phyloP scores from a whole-genome alignment of 2,888 invertebrate species.

The Meliscaeva auricollis region DNA sequence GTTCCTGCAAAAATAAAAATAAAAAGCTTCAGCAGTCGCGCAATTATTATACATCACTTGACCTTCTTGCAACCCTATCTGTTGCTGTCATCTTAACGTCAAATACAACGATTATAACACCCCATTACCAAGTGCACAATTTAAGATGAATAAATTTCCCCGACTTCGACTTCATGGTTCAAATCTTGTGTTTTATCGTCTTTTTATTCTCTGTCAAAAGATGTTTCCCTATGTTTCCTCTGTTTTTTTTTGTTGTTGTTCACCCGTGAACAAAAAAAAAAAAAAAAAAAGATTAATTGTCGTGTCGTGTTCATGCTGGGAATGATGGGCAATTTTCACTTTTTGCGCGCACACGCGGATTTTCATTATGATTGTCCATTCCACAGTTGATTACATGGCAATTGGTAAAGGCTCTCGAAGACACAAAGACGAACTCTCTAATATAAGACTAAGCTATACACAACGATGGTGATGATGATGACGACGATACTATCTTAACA shows the following conservation, averaged over 20 bases:
- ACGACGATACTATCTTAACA: conserved; percentile 53
- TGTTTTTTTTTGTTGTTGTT: conserved; percentile 12
- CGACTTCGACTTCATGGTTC: conserved; percentile 53
- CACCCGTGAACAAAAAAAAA: conserved; percentile 1
- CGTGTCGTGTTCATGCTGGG: conserved; percentile 65
- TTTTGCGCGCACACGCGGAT: conserved; percentile 59
- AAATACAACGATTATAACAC: conserved; percentile 55
- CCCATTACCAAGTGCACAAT: conserved; percentile 29
- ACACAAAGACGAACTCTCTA: conserved; percentile 1
- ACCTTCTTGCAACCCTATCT: conserved; percentile 42
- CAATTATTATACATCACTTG: conserved; percentile 30
- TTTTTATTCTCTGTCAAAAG: conserved; percentile 16
- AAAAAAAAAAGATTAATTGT: conserved; percentile 67
- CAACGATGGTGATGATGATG: background rate
- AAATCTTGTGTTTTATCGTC: conserved; percentile 52
- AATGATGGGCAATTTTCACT: conserved; percentile 73
- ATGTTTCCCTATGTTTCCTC: conserved; percentile 4
- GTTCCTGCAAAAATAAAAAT: background rate
- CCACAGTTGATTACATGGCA: conserved; percentile 64
- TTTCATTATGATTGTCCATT: conserved; percentile 58
- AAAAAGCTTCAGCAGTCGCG: conserved; percentile 5
- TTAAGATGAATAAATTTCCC: conserved; percentile 55
- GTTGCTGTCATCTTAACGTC: conserved; percentile 44
- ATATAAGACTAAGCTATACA: background rate
- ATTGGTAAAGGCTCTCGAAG: conserved; percentile 19